These are phyloP conservation scores for Embiotoca jacksoni DNA, from an alignment of 2,113 vertebrate species.

Conservation along the genomic window DNA sequence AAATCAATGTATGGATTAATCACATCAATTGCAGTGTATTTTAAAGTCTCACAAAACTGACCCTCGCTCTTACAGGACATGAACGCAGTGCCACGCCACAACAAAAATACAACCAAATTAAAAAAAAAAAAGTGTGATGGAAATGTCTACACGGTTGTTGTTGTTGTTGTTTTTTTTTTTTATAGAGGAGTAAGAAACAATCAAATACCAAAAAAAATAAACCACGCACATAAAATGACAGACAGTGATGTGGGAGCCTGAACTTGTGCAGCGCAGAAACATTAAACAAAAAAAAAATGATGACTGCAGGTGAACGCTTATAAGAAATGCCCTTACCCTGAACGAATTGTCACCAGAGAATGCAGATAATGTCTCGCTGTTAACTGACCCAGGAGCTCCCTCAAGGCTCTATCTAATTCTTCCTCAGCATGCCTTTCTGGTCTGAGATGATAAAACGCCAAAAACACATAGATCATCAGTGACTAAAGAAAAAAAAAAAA, in stretches of 20 bases:
- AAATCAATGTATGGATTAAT: constrained; percentile 59
- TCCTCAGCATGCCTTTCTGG: constrained; percentile 90
- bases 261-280: constrained; percentile 48
- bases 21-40: constrained; percentile 26
- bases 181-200: background rate
- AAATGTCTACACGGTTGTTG: constrained; percentile 8
- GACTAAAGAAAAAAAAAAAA: constrained; percentile 51
- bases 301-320: constrained; percentile 81
- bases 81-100: constrained; percentile 46
- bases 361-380: constrained; percentile 95
- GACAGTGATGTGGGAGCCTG: constrained; percentile 68
- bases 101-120: constrained; percentile 1
- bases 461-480: constrained; percentile 84
- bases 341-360: constrained; percentile 92
- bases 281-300: constrained; percentile 4
- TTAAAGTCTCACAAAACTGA: constrained; percentile 18
- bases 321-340: constrained; percentile 91
- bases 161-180: background rate
- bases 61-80: constrained; percentile 14
- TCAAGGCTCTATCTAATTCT: constrained; percentile 96
- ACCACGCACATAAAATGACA: constrained; percentile 43
- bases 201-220: constrained; percentile 7
- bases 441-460: constrained; percentile 88
- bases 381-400: constrained; percentile 94
- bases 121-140: constrained; percentile 16